Percentiles rank a stretch among this genome's conserved stretches.
These are phyloP conservation scores for Ophion obscuratus DNA, from an alignment of 2,888 invertebrate species.

Conservation along the genomic window DNA sequence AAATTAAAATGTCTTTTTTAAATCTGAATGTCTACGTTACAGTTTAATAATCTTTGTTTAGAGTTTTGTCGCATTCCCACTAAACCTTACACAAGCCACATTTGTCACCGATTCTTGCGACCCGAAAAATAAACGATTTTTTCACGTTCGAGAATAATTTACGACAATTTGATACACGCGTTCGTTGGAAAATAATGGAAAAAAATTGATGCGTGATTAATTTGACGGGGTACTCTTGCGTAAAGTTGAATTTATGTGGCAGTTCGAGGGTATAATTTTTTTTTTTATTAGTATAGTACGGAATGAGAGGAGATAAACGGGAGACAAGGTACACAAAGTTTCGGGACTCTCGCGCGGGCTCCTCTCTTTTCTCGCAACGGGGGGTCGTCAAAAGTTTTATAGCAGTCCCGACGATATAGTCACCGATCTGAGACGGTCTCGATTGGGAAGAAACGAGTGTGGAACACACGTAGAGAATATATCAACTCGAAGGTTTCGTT, in stretches of 20 bases:
- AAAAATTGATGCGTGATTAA: constrained; percentile 3
- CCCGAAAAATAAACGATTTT: neutral
- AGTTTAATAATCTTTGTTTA: too few relatives aligned
- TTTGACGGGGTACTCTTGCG: neutral
- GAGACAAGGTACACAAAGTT: constrained; percentile 39
- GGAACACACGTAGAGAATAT: constrained; percentile 9
- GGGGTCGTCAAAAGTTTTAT: constrained; percentile 60
- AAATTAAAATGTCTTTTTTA: too few relatives aligned
- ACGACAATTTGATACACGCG: neutral
- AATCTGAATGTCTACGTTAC: too few relatives aligned
- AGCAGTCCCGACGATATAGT: constrained; percentile 37
- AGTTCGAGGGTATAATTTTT: neutral
- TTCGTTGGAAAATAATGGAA: neutral
- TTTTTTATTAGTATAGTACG: constrained; percentile 16
- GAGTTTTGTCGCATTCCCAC: too few relatives aligned
- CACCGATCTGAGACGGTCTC: constrained; percentile 12
- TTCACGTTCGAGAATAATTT: neutral
- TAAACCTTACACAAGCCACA: too few relatives aligned
- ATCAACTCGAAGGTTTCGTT: constrained; percentile 23
- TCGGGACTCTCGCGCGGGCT: constrained; percentile 29
- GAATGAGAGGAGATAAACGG: constrained; percentile 47
- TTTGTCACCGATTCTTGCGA: neutral
- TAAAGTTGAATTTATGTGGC: neutral
- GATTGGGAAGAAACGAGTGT: constrained; percentile 16
- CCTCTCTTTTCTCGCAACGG: constrained; percentile 36